Evolutionary conservation across 64 coral and sea anemone genomes (phyloP), one percentile per base, ranked within the genome.

Genomic region (Montipora sp.): DNA sequence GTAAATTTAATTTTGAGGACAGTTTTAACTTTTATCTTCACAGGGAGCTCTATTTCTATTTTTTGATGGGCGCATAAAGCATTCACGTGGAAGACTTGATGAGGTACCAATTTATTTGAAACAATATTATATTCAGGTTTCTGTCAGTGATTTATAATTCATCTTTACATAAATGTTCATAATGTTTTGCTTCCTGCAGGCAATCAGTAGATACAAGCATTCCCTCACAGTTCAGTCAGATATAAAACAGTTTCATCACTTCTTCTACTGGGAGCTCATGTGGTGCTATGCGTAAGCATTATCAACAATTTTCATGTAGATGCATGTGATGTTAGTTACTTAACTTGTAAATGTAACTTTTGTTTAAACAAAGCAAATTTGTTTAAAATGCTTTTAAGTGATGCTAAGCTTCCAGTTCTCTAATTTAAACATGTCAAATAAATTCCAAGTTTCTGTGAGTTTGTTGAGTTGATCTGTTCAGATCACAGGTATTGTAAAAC

Each of bases 181-280:
- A 78, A 49, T 81, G 11, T 57, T 11, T 60, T 4, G 4, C 51
- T 59, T 15, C 11, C 73, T 80, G 86, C 75, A 98, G 96, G 96
- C 94, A 7, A 85, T 95, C 11, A 89, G 88, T 55, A 80, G 92
- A 79, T 98, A 98, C 74, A 93, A 89, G 47, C 81, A 94, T 60
- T 98, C 96, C 0, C 92, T 98, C 63, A 77, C 91, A 50, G 77
- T 93, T 8, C 96, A 98, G 80, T 92, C 95, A 46, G 96, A 98
- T 59, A 96, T 94, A 85, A 98, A 96, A 78, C 96, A 98, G 79
- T 98, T 98, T 88, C 97, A 98, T 83, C 97, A 98, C 55, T 94
- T 98, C 3, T 98, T 94, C 22, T 96, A 96, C 59, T 98, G 97
- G 97, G 97, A 98, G 73, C 90, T 98, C 15, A 98, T 98, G 97